Base-by-base conservation (phyloP, 2,888 invertebrate species). In the Physocephala rufipes region DNA sequence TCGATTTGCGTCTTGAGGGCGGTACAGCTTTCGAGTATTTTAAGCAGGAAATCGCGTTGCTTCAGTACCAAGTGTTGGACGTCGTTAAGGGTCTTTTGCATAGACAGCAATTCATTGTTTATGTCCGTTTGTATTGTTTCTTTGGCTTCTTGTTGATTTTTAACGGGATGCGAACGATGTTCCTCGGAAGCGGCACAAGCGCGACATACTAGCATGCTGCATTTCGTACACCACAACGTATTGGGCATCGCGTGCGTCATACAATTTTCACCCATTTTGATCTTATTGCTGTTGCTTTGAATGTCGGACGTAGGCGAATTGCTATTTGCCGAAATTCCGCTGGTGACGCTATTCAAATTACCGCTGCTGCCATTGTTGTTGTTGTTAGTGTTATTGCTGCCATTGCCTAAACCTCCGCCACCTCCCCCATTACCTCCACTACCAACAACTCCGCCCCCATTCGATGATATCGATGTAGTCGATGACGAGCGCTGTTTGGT, bases 1-100 rank as follows among this genome's bases (percentile, higher is more conserved):
- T 93, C 93, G 65, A 93, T 91, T 85, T 92, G 91, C 71, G 91
- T 90, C 83, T 93, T 93, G 63, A 93, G 85, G 72, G 91, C 90
- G 62, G 91, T 90, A 84, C 92, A 91, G 51, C 92, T 91, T 82
- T 93, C 93, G 74, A 92, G 87, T 64, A 93, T 90, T 82, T 92
- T 91, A 74, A 92, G 87, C 75, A 92, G 85, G 84, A 92, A 92
- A 80, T 92, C 90, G 77, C 92, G 89, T 83, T 92, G 92, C 80
- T 91, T 91, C 85, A 89, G 87, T 72, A 90, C 90, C 80, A 92
- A 86, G 81, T 91, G 89, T 85, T 93, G 91, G 74, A 92, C 90
- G 81, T 92, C 91, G 76, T 89, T 87, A 75, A 92, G 87, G 82
- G 91, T 88, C 82, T 91, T 92, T 75, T 90, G 90, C 88, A 91